Evolutionary conservation across 2,797 vertebrate genomes (phyloP), one percentile per base, ranked within the genome.

Genomic region (Fratercula arctica): DNA sequence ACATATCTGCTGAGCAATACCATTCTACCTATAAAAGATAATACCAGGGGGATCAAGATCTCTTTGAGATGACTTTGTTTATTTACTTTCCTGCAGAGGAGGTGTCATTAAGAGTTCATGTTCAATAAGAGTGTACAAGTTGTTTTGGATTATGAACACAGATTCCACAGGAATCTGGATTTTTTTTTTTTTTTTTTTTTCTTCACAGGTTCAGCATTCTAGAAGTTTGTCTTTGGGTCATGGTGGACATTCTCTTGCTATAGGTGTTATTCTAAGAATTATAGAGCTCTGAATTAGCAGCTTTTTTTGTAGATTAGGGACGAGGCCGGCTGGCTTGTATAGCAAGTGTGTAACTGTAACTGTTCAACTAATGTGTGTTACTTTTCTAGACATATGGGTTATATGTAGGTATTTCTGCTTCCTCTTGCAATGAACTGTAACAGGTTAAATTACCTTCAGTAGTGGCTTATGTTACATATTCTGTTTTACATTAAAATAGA

Each of bases 1-100:
- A 83, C 28, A 3, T 43, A 86, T 87, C 77, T 85, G 90, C 90
- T 90, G 87, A 96, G 72, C 64, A 94, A n/a, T 26, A 74, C 68
- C 17, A 4, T 77, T 87, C 48, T 74, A 18, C 78, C 56, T 46
- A 39, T 31, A 63, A 94, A 93, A 80, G 81, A 39, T 28, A 92
- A 85, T n/a, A 60, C 64, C 78, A 56, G 46, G 64, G 86, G 64
- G 60, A 87, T 77, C 45, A 57, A 46, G 84, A 64, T 81, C 78
- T 89, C 89, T 96, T 91, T 74, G 78, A 94, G 78, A 48, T 90
- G 81, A 89, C 64, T 93, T 95, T 87, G 86, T 91, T 95, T 92
- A 68, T 93, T 95, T 96, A 18, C 70, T 82, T 70, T 48, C 18
- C 74, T 80, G 35, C 24, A 35, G 56, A 88, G 39, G 35, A 75